Conservation (phyloP, 2,113 vertebrate genomes). For the Mormyrus lacerda region DNA sequence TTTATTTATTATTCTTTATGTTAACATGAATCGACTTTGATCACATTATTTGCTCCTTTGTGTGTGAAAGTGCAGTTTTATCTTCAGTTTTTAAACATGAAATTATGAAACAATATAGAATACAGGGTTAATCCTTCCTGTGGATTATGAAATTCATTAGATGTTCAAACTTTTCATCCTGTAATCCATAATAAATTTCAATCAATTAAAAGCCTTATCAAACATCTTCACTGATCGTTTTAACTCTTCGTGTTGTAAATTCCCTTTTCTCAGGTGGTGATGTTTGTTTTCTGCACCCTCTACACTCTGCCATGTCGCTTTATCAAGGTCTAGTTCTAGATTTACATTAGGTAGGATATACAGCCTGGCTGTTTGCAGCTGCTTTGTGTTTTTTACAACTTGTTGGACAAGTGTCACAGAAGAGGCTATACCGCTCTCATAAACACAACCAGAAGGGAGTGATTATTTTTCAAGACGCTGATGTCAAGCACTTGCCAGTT, state of each 20-base stretch:
- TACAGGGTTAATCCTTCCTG: neutral
- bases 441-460: slow-evolving; percentile 4
- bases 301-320: neutral
- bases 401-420: slow-evolving; percentile 2
- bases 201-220: neutral
- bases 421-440: neutral
- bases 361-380: neutral
- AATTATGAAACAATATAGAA: neutral
- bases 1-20: neutral
- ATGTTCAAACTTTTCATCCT: neutral
- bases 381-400: slow-evolving; percentile 3
- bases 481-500: neutral
- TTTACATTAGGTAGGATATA: neutral
- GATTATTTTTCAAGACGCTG: slow-evolving; percentile 13
- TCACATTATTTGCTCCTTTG: neutral
- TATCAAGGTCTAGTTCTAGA: neutral
- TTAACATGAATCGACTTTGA: neutral
- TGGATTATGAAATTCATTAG: neutral
- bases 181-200: neutral
- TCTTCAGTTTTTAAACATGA: neutral
- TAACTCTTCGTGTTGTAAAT: neutral
- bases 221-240: neutral
- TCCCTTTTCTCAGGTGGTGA: neutral
- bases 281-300: neutral
- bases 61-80: neutral